Base-by-base conservation (phyloP, 2,113 vertebrate species). In the Echinops telfairi region DNA sequence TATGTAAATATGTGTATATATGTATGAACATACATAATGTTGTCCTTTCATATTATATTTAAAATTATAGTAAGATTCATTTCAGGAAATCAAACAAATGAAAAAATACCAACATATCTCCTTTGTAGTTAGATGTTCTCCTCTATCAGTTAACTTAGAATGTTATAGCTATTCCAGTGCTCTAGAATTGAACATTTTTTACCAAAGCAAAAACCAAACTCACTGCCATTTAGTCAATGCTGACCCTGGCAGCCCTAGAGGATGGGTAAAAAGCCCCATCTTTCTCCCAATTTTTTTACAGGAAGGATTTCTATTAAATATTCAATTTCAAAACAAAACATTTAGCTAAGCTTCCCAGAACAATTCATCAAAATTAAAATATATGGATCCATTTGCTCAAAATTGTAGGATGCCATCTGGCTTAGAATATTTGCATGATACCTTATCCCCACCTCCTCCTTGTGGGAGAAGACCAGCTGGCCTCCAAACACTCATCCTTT, bases 301-400 rank as follows among this genome's bases (percentile, higher is more conserved):
- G 43, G 25, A 96, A 92, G 6, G 6, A 86, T 89, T 85, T 89
- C 75, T 84, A 89, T 68, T 89, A 95, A 88, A 84, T 82, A 77
- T 62, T 88, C 58, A 86, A 73, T 70, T 93, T 95, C 38, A 53
- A 85, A 85, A 88, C 8, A 83, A 76, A 43, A 53, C 60, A 85
- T 84, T 70, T 60, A 57, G 36, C 40, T 57, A 80, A 86, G 79
- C 89, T 89, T 95, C 60, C 38, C 58, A 64, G 47, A 86, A 84
- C 16, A 62, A 3, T 68, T 86, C n/a, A 66, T 94, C 70, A 85
- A n/a, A 93, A 93, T 62, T 17, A 58, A 86, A 89, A 68, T 58
- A 53, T 14, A 93, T 79, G 57, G 25, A 82, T 91, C 73, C 58
- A 78, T 92, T 77, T 66, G 68, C 82, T 93, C 66, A 88, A 89